Percentiles rank a stretch among this genome's conserved stretches.
Conservation (phyloP, 2,888 invertebrate genomes). For the Holacanthella duospinosa region DNA sequence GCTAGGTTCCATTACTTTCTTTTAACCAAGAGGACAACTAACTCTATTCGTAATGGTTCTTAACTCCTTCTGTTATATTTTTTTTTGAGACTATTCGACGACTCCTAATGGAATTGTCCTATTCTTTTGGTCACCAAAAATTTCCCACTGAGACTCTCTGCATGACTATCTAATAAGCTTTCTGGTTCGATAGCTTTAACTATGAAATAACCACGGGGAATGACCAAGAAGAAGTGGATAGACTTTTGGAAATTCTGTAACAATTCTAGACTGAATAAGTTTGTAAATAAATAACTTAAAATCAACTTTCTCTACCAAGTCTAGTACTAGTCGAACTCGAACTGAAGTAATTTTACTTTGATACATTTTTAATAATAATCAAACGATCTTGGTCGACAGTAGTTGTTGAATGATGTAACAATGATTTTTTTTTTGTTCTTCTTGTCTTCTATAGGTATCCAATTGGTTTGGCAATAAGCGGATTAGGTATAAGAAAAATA, state of each 20-base stretch:
- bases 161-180: slow-evolving; percentile 2
- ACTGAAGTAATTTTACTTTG: not conserved
- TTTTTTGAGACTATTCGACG: not conserved
- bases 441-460: too few species aligned
- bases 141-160: too few species aligned
- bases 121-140: not conserved
- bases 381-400: too few species aligned
- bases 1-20: not conserved
- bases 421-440: slow-evolving; percentile 10
- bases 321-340: not conserved
- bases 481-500: slow-evolving; percentile 99
- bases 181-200: not conserved
- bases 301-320: not conserved
- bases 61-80: not conserved
- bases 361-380: not conserved
- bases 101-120: not conserved
- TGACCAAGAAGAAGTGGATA: not conserved
- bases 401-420: not conserved
- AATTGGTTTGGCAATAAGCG: slow-evolving; percentile 99
- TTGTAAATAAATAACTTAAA: not conserved
- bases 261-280: not conserved
- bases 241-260: not conserved
- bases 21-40: too few species aligned
- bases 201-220: not conserved
- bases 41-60: too few species aligned